These are phyloP conservation scores for Hypanus sabinus DNA, from an alignment of 2,113 vertebrate species.

Conservation along the genomic window DNA sequence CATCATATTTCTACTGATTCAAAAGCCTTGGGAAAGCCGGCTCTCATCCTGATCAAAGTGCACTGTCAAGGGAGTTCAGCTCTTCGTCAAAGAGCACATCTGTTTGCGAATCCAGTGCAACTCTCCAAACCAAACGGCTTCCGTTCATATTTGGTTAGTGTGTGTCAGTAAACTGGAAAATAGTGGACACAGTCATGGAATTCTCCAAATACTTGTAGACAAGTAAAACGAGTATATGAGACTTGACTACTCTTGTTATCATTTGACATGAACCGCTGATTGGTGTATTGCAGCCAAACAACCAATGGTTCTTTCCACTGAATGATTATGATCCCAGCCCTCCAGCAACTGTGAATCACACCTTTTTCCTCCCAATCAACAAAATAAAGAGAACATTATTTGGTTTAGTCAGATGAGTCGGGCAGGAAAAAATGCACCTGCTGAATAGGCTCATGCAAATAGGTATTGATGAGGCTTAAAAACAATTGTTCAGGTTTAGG, in stretches of 20 bases:
- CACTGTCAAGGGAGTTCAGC: neutral
- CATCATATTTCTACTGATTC: neutral
- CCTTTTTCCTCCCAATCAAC: neutral
- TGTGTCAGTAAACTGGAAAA: neutral
- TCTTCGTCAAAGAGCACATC: neutral
- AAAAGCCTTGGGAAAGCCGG: neutral
- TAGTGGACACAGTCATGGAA: neutral
- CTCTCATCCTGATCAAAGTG: neutral
- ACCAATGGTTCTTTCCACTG: neutral
- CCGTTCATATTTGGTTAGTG: neutral
- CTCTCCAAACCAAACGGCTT: neutral
- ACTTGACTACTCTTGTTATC: neutral
- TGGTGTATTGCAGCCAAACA: neutral
- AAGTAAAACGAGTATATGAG: neutral
- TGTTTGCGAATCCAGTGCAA: neutral
- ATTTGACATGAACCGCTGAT: neutral
- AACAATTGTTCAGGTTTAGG: neutral
- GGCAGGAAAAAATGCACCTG: neutral
- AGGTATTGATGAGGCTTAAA: neutral
- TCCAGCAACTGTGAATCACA: neutral
- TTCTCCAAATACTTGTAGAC: slow-evolving; percentile 20
- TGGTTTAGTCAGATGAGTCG: neutral
- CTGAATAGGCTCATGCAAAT: neutral
- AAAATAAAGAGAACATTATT: neutral
- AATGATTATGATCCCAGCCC: neutral